These are phyloP conservation scores for Lithobius niger DNA, from an alignment of 1,140 invertebrate species.

Conservation along the genomic window DNA sequence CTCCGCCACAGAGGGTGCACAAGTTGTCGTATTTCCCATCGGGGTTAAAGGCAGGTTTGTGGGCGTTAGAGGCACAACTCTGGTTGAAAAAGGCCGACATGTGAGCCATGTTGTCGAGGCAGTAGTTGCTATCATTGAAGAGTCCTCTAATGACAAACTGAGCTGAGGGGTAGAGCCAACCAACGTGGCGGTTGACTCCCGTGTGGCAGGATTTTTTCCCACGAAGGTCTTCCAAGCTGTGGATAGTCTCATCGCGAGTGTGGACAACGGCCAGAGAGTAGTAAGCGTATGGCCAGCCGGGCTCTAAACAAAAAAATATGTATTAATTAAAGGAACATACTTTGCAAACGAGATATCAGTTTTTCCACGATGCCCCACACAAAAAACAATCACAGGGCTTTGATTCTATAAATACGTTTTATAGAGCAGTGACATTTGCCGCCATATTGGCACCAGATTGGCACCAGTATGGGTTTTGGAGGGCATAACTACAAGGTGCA, in stretches of 20 bases:
- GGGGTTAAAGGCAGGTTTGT: neutral
- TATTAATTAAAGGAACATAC: no score
- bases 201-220: constrained; percentile 74
- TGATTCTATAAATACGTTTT: no score
- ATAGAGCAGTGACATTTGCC: no score
- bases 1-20: constrained; percentile 71
- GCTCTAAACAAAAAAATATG: neutral
- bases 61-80: constrained; percentile 53
- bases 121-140: constrained; percentile 35
- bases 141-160: neutral
- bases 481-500: no score
- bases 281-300: constrained; percentile 5
- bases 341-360: no score
- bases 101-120: constrained; percentile 92
- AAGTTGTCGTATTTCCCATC: constrained; percentile 52
- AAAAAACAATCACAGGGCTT: no score
- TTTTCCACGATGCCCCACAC: no score
- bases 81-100: constrained; percentile 75
- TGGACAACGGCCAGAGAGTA: constrained; percentile 78
- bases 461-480: no score
- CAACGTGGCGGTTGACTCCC: constrained; percentile 76
- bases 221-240: constrained; percentile 48
- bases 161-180: constrained; percentile 77
- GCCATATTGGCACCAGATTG: no score
- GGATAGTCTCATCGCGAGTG: constrained; percentile 45